Evolutionary conservation across 1,140 invertebrate genomes (phyloP).

Genomic region (Heliconius congener): DNA sequence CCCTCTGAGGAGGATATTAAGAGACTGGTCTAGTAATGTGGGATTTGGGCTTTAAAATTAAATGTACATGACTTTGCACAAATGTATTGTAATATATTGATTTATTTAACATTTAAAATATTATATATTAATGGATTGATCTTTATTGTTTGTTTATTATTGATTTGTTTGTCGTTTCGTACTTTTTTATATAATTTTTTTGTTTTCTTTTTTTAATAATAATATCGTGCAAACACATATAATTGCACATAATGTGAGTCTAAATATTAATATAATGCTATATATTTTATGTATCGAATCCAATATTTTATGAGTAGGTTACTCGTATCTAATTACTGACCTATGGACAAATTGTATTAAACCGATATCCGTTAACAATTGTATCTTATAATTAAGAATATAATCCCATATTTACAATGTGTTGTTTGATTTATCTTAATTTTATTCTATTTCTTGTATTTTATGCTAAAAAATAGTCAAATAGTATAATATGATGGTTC

Average conservation of each 20-base stretch:
- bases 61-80: slow-evolving; percentile 53
- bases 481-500: background rate
- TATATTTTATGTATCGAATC: slow-evolving; percentile 28
- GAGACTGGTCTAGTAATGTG: background rate
- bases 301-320: slow-evolving; percentile 23
- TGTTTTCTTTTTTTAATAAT: background rate
- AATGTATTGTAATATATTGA: slow-evolving; percentile 44
- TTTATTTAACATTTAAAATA: background rate
- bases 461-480: background rate
- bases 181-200: slow-evolving; percentile 4
- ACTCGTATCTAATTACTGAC: slow-evolving; percentile 18
- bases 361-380: slow-evolving; percentile 35
- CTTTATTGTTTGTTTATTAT: slow-evolving; percentile 1
- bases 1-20: background rate
- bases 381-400: slow-evolving; percentile 71
- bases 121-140: background rate
- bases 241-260: slow-evolving; percentile 12
- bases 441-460: background rate
- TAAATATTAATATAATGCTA: slow-evolving; percentile 13
- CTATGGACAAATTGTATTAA: slow-evolving; percentile 24
- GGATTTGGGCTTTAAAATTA: slow-evolving; percentile 35
- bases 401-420: slow-evolving; percentile 67
- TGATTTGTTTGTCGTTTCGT: background rate
- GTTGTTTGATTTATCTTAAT: slow-evolving; percentile 50
- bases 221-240: slow-evolving; percentile 18